These are phyloP conservation scores for Psettodes erumei DNA, from an alignment of 2,113 vertebrate genomes.

Conservation along the genomic window DNA sequence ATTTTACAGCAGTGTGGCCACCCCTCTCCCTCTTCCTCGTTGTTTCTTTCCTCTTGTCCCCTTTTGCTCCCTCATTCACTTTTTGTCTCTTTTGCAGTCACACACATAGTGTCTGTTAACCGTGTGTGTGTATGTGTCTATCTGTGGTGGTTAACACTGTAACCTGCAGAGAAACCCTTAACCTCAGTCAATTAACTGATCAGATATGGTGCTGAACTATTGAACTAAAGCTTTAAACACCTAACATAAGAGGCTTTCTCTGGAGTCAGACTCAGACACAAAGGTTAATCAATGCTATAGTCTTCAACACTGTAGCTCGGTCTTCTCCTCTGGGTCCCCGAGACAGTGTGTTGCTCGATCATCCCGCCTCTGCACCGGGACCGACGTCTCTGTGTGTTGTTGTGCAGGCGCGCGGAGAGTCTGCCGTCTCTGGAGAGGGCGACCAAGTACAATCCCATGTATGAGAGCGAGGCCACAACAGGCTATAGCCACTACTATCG, in stretches of 20 bases:
- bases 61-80: slow-evolving; percentile 3
- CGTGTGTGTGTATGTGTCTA: slow-evolving; percentile 2
- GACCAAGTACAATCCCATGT: slow-evolving; percentile 93
- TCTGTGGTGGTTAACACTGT: slow-evolving; percentile 17
- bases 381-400: slow-evolving; percentile 20
- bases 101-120: slow-evolving; percentile 11
- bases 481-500: slow-evolving; percentile 88
- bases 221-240: slow-evolving; percentile 36
- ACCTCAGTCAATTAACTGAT: slow-evolving; percentile 44
- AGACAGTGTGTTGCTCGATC: neutral
- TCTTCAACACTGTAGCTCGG: neutral
- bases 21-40: neutral
- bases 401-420: slow-evolving; percentile 85
- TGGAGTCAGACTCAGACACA: slow-evolving; percentile 6
- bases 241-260: slow-evolving; percentile 31
- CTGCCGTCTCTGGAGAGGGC: slow-evolving; percentile 89
- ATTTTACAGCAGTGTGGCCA: neutral
- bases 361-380: neutral
- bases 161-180: slow-evolving; percentile 26
- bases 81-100: neutral
- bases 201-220: slow-evolving; percentile 45
- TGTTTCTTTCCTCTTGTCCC: slow-evolving; percentile 3
- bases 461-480: slow-evolving; percentile 87
- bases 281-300: slow-evolving; percentile 24
- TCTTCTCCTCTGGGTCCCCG: neutral